A percentile compares a stretch with the other conserved stretches of the same genome.
Conservation (phyloP, 1,140 invertebrate genomes). For the Pissodes strobi region DNA sequence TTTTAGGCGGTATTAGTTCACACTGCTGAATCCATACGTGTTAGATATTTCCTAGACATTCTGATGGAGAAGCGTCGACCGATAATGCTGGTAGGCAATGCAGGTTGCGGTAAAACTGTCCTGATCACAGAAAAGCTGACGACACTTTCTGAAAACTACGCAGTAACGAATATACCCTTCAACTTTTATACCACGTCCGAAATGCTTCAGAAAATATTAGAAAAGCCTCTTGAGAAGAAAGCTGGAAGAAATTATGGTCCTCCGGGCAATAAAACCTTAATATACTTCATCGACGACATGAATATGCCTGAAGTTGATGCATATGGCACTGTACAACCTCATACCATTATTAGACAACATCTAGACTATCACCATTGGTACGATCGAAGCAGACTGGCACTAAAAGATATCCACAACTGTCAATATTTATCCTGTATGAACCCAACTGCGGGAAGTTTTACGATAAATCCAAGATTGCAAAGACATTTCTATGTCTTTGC, state of each 20-base stretch:
- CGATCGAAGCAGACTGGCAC: conserved; percentile 83
- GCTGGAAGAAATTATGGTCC: conserved; percentile 95
- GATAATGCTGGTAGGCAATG: conserved; percentile 91
- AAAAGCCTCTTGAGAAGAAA: conserved; percentile 96
- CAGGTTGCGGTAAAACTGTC: conserved; percentile 90
- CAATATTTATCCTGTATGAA: conserved; percentile 98
- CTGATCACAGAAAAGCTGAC: conserved; percentile 84
- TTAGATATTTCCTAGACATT: conserved; percentile 88
- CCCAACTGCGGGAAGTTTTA: conserved; percentile 95
- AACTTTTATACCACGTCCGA: conserved; percentile 97
- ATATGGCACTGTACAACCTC: conserved; percentile 95
- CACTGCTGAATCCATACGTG: conserved; percentile 88
- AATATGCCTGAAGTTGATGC: conserved; percentile 95
- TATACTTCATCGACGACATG: conserved; percentile 97
- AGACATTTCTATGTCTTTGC: conserved; percentile 95
- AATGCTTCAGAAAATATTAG: conserved; percentile 93
- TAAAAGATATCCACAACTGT: conserved; percentile 96
- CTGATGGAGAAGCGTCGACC: conserved; percentile 87
- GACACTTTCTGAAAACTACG: conserved; percentile 82
- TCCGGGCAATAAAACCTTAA: conserved; percentile 89
- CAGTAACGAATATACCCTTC: conserved; percentile 90
- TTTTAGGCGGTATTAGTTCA: conserved; percentile 85
- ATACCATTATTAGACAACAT: conserved; percentile 93
- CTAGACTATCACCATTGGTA: conserved; percentile 96
- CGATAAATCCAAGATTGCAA: conserved; percentile 91